phyloP scores from a whole-genome alignment of 2,888 invertebrate species.

The Andrena fulva region DNA sequence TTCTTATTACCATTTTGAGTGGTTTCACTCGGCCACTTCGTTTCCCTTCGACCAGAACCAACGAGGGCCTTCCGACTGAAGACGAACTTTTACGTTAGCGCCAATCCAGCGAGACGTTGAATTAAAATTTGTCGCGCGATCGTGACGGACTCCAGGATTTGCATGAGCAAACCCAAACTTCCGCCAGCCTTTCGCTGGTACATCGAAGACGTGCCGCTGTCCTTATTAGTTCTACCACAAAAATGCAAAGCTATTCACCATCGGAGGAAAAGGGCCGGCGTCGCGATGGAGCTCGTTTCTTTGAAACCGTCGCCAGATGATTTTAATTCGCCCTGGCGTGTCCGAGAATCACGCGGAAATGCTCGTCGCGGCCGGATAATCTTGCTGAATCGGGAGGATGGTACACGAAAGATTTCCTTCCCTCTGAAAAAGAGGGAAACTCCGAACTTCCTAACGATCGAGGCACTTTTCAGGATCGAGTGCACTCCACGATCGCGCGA shows the following conservation, averaged over 20 bases:
- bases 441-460: conserved; percentile 21
- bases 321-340: conserved; percentile 18
- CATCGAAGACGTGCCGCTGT: conserved; percentile 44
- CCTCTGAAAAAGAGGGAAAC: neutral
- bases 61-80: conserved; percentile 9
- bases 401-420: conserved; percentile 4
- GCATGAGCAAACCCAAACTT: conserved; percentile 72
- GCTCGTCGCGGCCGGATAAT: conserved; percentile 1
- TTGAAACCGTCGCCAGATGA: neutral
- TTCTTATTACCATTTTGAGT: conserved; percentile 79
- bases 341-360: conserved; percentile 1
- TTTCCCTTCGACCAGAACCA: conserved; percentile 14
- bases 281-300: neutral
- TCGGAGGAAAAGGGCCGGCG: neutral
- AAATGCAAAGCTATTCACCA: conserved; percentile 47
- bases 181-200: conserved; percentile 15
- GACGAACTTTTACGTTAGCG: conserved; percentile 37
- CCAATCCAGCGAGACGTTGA: conserved; percentile 72
- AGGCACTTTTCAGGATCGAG: neutral
- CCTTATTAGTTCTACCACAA: conserved; percentile 36
- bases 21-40: conserved; percentile 61
- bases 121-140: conserved; percentile 72
- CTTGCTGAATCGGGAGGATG: conserved; percentile 4
- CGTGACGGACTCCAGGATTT: conserved; percentile 62
- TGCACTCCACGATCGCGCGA: conserved; percentile 1